Base-by-base conservation (phyloP, 2,113 vertebrate genomes). In the Zootoca vivipara region DNA sequence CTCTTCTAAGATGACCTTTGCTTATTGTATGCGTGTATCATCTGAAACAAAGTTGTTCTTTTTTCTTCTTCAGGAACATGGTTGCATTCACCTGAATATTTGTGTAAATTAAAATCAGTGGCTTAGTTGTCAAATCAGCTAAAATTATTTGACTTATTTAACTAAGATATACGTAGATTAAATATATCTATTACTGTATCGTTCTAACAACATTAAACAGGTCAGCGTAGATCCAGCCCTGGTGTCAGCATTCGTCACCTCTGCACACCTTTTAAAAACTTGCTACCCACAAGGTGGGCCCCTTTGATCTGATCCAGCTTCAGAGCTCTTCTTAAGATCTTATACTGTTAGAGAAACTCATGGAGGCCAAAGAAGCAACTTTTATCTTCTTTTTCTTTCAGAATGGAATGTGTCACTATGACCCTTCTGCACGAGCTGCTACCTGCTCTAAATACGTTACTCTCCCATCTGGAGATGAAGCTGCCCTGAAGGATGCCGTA, bases 331-430 rank as follows among this genome's bases (percentile, higher is more conserved):
- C 46, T 52, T 52, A 52, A 52, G 46, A 52, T 52, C 46, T 52
- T 52, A 52, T 52, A 52, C 2, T 52, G 46, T 52, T 52, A 52
- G 46, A 12, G 46, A 52, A 52, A 52, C 46, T 2, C 46, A 52
- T 52, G 46, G 46, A 52, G 46, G 46, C 38, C 38, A 38, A 38
- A 52, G 0, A 52, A 84, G 18, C 9, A 28, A n/a, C 12, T 79
- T 79, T 87, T 77, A 16, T 2, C 74, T 42, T 2, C 16, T 16
- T 2, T 73, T 83, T 64, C 86, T 73, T 74, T 1, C 92, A 99
- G 98, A 90, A 96, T 0, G 95, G 93, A 13, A 88, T 86, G 0
- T 99, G 99, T 73, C 93, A 0, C 0, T 99, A 99, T 93, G 94
- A 97, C 2, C 86, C 95, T 0, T 67, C 80, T 0, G 30, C 92